Conservation (phyloP, 2,113 vertebrate species). For the Sinocyclocheilus maitianheensis region DNA sequence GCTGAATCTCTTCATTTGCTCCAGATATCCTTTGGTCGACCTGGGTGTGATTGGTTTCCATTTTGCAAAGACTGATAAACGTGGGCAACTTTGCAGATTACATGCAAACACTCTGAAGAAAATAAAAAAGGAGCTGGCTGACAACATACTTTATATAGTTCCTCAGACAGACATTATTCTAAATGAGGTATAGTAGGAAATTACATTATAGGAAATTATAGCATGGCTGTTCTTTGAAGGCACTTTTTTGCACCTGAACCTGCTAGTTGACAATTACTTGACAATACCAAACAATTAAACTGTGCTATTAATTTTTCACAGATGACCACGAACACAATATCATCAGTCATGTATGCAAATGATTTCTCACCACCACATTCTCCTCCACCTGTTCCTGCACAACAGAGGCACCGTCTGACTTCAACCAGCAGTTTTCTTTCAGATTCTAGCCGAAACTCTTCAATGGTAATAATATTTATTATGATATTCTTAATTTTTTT, state of each 20-base stretch:
- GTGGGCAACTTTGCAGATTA: slow-evolving; percentile 1
- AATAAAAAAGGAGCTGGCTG: not conserved
- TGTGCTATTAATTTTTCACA: not conserved
- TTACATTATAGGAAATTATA: no score
- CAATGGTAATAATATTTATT: slow-evolving; percentile 27
- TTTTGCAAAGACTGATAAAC: not conserved
- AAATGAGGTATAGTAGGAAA: slow-evolving; percentile 17
- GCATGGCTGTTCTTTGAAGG: not conserved
- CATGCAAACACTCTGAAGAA: not conserved
- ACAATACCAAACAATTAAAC: not conserved
- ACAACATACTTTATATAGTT: slow-evolving; percentile 9
- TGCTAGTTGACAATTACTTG: not conserved
- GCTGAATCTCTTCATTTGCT: slow-evolving; percentile 14
- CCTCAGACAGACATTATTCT: not conserved
- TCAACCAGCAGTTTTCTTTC: not conserved
- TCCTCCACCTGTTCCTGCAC: not conserved
- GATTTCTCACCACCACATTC: not conserved
- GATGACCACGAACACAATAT: not conserved
- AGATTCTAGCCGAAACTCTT: slow-evolving; percentile 5
- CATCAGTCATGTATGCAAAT: not conserved
- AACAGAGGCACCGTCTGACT: slow-evolving; percentile 4
- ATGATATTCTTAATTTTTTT: not conserved
- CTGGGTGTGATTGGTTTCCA: slow-evolving; percentile 1
- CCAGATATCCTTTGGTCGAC: slow-evolving; percentile 3
- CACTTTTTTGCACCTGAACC: not conserved